These are phyloP conservation scores for Lepidocyrtinus sp. DNA, from an alignment of 2,888 invertebrate genomes.

Conservation along the genomic window DNA sequence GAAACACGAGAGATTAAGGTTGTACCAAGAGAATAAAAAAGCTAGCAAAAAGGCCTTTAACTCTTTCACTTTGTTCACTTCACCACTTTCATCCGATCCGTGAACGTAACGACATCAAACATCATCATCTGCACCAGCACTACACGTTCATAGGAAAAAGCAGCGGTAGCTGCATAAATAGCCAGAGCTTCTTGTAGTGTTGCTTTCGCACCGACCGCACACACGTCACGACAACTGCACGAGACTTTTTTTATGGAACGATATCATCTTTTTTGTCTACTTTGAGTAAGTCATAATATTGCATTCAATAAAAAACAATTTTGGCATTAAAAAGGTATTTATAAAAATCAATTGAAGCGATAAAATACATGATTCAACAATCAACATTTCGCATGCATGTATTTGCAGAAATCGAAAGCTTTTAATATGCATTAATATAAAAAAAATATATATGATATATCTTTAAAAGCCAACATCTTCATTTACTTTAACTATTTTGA, in stretches of 20 bases:
- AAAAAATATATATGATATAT: too few relatives aligned
- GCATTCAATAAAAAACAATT: too few relatives aligned
- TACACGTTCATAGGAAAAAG: background rate
- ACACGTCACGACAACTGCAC: conserved; percentile 44
- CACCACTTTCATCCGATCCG: conserved; percentile 62
- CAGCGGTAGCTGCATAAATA: conserved; percentile 32
- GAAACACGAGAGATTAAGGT: conserved; percentile 32
- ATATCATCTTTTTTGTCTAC: background rate
- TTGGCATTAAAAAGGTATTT: conserved; percentile 5
- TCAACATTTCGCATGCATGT: too few relatives aligned
- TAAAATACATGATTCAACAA: background rate
- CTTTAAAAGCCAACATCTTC: background rate
- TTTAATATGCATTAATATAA: too few relatives aligned
- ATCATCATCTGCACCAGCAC: conserved; percentile 17
- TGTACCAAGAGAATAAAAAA: background rate
- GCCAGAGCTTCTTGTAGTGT: conserved; percentile 29
- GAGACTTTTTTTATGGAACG: background rate
- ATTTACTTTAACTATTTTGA: background rate
- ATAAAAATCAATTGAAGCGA: background rate
- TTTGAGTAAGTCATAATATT: conserved; percentile 27
- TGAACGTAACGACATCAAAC: conserved; percentile 40
- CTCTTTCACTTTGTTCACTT: conserved; percentile 61
- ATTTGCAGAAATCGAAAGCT: too few relatives aligned
- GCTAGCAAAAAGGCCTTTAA: conserved; percentile 46
- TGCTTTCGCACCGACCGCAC: conserved; percentile 40